These are phyloP conservation scores for Conopomorpha cramerella DNA, from an alignment of 1,140 invertebrate genomes.

Conservation along the genomic window DNA sequence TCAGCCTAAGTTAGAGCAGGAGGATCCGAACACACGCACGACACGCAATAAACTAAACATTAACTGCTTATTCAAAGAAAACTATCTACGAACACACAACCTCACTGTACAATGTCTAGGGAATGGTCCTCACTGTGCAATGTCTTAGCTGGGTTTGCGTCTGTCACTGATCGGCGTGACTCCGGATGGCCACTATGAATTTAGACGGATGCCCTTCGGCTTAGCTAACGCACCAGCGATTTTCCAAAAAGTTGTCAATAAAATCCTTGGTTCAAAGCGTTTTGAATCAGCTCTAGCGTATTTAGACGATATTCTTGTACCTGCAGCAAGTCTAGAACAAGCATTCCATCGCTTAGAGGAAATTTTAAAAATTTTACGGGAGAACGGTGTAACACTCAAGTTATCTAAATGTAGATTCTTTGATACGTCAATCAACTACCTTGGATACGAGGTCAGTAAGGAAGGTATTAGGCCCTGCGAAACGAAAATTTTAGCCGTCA, in stretches of 20 bases:
- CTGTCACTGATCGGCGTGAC: no score
- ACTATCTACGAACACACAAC: no score
- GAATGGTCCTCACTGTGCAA: no score
- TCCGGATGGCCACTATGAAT: conserved; percentile 10
- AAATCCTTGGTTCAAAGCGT: conserved; percentile 3
- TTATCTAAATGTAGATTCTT: conserved; percentile 5
- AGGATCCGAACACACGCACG: no score
- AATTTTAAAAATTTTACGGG: conserved; percentile 3
- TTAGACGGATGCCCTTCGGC: conserved; percentile 4
- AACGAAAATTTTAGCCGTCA: neutral
- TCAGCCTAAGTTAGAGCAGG: no score
- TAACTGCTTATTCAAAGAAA: no score
- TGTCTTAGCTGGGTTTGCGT: no score
- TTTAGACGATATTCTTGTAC: conserved; percentile 15
- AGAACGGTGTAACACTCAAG: neutral
- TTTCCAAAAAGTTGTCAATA: conserved; percentile 11
- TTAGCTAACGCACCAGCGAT: conserved; percentile 2
- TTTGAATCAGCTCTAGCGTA: conserved; percentile 8
- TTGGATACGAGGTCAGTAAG: conserved; percentile 1
- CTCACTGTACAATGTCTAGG: no score
- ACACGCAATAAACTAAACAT: no score
- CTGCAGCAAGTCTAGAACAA: conserved; percentile 10
- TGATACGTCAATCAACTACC: neutral
- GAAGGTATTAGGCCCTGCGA: conserved; percentile 3
- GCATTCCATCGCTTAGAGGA: conserved; percentile 10